Conservation (phyloP, 1,140 invertebrate species). For the Patella vulgata region DNA sequence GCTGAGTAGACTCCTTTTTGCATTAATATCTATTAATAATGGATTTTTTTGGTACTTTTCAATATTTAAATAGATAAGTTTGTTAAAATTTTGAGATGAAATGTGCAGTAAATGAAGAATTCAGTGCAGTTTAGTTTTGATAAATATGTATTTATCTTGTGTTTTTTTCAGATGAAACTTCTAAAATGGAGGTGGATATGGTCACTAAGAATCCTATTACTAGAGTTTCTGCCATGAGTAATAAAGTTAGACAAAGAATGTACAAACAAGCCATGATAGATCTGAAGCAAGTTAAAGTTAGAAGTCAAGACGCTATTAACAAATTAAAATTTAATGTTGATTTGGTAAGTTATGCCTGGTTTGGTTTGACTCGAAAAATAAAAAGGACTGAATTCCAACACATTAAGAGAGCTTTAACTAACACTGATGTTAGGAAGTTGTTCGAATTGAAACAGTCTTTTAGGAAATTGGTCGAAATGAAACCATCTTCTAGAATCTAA, state of each 20-base stretch:
- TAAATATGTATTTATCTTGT: no score
- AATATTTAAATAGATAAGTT: no score
- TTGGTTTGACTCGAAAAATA: neutral
- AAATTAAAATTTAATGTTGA: conserved; percentile 54
- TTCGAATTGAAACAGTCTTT: neutral
- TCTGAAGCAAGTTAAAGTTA: conserved; percentile 37
- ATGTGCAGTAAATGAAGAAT: no score
- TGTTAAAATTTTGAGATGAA: no score
- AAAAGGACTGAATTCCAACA: neutral
- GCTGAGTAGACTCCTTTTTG: no score
- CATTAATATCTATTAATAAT: no score
- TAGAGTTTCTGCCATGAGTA: conserved; percentile 36
- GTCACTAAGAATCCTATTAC: conserved; percentile 29
- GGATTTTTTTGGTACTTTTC: no score
- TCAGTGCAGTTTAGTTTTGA: no score
- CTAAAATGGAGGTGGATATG: conserved; percentile 34
- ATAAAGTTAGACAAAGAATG: conserved; percentile 46
- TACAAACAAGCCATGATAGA: conserved; percentile 50
- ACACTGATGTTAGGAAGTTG: neutral
- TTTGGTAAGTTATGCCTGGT: conserved; percentile 47
- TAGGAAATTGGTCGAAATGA: neutral
- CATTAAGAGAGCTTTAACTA: neutral
- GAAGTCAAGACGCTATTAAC: conserved; percentile 43
- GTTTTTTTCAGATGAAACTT: neutral
- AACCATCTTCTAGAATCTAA: no score